A percentile compares a stretch with the other conserved stretches of the same genome.
These are phyloP conservation scores for Acleris emargana DNA, from an alignment of 2,888 invertebrate genomes.

Conservation along the genomic window DNA sequence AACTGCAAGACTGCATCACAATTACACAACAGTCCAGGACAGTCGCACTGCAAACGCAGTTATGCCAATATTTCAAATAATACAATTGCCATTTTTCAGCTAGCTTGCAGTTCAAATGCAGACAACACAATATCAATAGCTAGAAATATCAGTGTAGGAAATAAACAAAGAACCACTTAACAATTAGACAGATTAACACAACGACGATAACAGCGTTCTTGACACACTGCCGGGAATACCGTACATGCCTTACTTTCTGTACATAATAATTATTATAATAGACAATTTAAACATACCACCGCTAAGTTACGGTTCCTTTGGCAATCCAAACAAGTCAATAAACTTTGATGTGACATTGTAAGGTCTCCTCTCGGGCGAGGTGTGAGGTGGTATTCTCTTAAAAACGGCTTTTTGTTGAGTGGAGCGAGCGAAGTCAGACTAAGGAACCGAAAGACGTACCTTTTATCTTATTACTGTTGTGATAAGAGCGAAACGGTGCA, in stretches of 20 bases:
- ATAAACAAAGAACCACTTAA: slow-evolving; percentile 1
- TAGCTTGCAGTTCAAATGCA: too few species aligned
- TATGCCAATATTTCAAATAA: too few species aligned
- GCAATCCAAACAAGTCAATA: slow-evolving; percentile 13
- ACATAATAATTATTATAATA: slow-evolving; percentile 13
- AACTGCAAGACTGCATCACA: too few species aligned
- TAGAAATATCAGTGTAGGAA: neutral
- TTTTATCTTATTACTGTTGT: neutral
- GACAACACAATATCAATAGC: too few species aligned
- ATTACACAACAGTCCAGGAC: too few species aligned
- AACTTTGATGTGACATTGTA: slow-evolving; percentile 7
- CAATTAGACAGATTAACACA: neutral
- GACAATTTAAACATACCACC: slow-evolving; percentile 12
- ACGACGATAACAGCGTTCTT: slow-evolving; percentile 2
- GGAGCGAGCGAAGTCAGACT: too few species aligned
- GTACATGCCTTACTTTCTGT: slow-evolving; percentile 7
- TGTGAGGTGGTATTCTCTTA: neutral
- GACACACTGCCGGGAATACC: slow-evolving; percentile 1
- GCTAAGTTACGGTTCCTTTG: slow-evolving; percentile 9
- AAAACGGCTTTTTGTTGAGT: neutral
- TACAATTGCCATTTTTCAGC: too few species aligned
- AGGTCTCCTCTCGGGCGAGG: neutral
- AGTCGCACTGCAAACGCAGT: too few species aligned
- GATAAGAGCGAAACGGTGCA: too few species aligned
- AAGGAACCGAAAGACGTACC: too few species aligned